phyloP scores from a whole-genome alignment of 2,888 invertebrate genomes.

The Agonopterix arenella region DNA sequence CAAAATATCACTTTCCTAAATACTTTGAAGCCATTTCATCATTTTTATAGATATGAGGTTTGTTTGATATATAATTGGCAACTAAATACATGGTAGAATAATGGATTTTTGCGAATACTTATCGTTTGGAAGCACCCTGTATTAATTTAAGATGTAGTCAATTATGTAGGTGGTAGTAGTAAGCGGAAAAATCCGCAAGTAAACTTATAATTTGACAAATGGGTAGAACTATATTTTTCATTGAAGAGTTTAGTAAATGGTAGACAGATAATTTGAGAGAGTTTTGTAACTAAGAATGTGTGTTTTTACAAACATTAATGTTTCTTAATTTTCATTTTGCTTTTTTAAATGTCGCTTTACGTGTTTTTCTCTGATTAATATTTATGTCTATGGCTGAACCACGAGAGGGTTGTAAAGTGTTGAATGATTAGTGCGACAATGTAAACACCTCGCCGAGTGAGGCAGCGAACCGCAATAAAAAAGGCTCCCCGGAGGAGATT shows the following conservation, averaged over 20 bases:
- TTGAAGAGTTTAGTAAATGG: constrained; percentile 34
- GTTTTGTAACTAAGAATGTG: constrained; percentile 36
- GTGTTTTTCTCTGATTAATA: constrained; percentile 42
- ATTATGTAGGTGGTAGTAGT: constrained; percentile 55
- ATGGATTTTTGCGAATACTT: too few relatives aligned
- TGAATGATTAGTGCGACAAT: constrained; percentile 8
- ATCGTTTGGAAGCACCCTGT: too few relatives aligned
- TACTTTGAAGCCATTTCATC: too few relatives aligned
- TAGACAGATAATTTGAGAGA: constrained; percentile 36
- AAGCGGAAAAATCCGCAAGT: constrained; percentile 47
- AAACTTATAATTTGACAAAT: constrained; percentile 42
- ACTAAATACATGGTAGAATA: too few relatives aligned
- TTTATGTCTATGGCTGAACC: constrained; percentile 66
- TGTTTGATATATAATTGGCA: too few relatives aligned
- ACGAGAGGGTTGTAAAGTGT: constrained; percentile 12
- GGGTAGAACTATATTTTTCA: constrained; percentile 35
- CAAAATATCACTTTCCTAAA: too few relatives aligned
- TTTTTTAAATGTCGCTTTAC: constrained; percentile 65
- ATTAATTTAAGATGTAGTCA: constrained; percentile 37
- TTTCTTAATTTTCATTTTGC: constrained; percentile 48
- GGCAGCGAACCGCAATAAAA: constrained; percentile 26
- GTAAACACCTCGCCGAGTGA: constrained; percentile 23
- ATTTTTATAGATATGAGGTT: too few relatives aligned
- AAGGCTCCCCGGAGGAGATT: constrained; percentile 35
- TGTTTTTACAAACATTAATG: constrained; percentile 35